Percentiles rank a stretch among this genome's conserved stretches.
Evolutionary conservation across 1,140 invertebrate genomes (phyloP).

Genomic region (Capitella teleta): DNA sequence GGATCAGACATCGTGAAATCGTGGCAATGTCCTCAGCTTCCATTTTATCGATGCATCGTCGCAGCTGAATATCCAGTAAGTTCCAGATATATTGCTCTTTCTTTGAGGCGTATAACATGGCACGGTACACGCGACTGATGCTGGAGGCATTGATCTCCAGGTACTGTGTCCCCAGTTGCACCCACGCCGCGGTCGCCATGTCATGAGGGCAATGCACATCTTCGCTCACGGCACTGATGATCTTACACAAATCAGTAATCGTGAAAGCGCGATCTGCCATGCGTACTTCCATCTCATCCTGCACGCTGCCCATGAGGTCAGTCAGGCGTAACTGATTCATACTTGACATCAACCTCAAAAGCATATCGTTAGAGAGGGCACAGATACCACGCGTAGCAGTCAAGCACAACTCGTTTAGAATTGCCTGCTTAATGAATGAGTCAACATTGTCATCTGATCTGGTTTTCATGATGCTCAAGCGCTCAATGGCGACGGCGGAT

Average conservation of each 20-base stretch:
- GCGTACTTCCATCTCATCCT: constrained; percentile 19
- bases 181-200: constrained; percentile 56
- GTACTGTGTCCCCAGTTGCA: constrained; percentile 51
- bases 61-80: constrained; percentile 52
- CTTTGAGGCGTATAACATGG: background rate
- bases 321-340: no score
- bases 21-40: constrained; percentile 46
- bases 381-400: constrained; percentile 17
- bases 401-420: constrained; percentile 27
- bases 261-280: constrained; percentile 48
- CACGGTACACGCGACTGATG: constrained; percentile 33
- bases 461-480: background rate
- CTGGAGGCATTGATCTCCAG: constrained; percentile 50
- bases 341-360: constrained; percentile 18
- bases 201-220: constrained; percentile 36
- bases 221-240: constrained; percentile 35
- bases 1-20: constrained; percentile 43
- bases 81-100: constrained; percentile 46
- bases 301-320: constrained; percentile 14
- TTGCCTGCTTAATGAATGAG: constrained; percentile 14
- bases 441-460: constrained; percentile 2
- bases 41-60: constrained; percentile 50
- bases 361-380: constrained; percentile 14
- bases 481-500: constrained; percentile 6
- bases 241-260: constrained; percentile 52